phyloP scores from a whole-genome alignment of 2,888 invertebrate species.

The Troglohyphantes excavatus region DNA sequence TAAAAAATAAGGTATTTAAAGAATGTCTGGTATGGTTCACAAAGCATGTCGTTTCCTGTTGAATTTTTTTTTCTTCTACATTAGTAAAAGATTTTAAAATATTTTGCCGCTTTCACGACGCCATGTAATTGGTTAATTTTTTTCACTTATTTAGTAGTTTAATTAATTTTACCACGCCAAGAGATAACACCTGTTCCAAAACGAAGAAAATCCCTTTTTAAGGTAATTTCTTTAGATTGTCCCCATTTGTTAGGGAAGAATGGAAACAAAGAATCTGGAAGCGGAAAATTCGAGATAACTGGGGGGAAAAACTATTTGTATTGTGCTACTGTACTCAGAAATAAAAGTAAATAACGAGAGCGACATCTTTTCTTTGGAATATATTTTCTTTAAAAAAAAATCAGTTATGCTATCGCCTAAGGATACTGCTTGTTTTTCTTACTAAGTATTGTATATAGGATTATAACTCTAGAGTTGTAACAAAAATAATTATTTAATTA shows the following conservation, averaged over 20 bases:
- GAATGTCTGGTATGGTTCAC: background rate
- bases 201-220: background rate
- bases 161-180: constrained; percentile 36
- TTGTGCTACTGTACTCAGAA: constrained; percentile 29
- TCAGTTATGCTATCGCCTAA: no score
- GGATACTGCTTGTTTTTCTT: no score
- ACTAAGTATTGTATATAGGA: no score
- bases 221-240: constrained; percentile 27
- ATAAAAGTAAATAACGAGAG: background rate
- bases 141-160: constrained; percentile 27
- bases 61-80: background rate
- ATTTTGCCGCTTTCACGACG: constrained; percentile 10
- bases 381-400: no score
- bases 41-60: background rate
- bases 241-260: constrained; percentile 38
- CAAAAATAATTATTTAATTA: no score
- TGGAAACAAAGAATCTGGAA: constrained; percentile 34
- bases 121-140: constrained; percentile 28
- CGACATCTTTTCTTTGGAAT: background rate
- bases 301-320: constrained; percentile 16
- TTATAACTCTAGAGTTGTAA: no score
- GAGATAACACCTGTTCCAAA: constrained; percentile 61
- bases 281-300: constrained; percentile 33
- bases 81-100: constrained; percentile 32
- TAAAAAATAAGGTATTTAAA: constrained; percentile 35